Evolutionary conservation across 2,113 vertebrate species (phyloP).

Genomic region (Salminus brasiliensis): DNA sequence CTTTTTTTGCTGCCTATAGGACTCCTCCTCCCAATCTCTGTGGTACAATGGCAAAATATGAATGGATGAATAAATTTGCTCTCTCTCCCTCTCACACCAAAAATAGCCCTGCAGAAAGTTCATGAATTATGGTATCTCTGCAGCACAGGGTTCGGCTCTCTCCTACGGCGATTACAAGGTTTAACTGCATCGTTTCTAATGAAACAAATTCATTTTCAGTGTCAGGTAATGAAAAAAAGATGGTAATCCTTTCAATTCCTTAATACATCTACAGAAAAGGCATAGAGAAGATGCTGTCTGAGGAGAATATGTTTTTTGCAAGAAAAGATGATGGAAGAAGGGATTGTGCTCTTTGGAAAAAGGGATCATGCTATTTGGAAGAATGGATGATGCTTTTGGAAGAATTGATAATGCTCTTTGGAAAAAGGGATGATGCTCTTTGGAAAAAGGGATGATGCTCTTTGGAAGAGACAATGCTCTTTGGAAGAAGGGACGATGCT

Average conservation of each 20-base stretch:
- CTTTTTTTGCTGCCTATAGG: conserved; percentile 8
- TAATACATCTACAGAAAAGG: too few relatives aligned
- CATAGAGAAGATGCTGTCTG: too few relatives aligned
- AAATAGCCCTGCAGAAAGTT: conserved; percentile 29
- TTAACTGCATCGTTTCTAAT: background rate
- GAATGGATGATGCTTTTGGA: too few relatives aligned
- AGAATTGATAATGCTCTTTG: too few relatives aligned
- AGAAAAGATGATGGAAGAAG: too few relatives aligned
- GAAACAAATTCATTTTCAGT: background rate
- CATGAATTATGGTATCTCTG: conserved; percentile 10
- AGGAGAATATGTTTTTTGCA: too few relatives aligned
- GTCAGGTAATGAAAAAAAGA: background rate
- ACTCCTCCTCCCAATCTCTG: conserved; percentile 12
- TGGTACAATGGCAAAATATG: conserved; percentile 43
- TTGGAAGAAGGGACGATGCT: too few relatives aligned
- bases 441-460: too few relatives aligned
- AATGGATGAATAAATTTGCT: conserved; percentile 48
- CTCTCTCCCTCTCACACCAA: background rate
- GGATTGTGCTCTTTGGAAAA: too few relatives aligned
- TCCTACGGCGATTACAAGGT: background rate
- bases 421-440: too few relatives aligned
- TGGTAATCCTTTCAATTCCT: background rate
- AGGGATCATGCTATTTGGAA: too few relatives aligned
- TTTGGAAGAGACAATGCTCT: too few relatives aligned
- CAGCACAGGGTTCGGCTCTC: background rate